phyloP scores from a whole-genome alignment of 2,797 vertebrate genomes.

The Caiman crocodilus region DNA sequence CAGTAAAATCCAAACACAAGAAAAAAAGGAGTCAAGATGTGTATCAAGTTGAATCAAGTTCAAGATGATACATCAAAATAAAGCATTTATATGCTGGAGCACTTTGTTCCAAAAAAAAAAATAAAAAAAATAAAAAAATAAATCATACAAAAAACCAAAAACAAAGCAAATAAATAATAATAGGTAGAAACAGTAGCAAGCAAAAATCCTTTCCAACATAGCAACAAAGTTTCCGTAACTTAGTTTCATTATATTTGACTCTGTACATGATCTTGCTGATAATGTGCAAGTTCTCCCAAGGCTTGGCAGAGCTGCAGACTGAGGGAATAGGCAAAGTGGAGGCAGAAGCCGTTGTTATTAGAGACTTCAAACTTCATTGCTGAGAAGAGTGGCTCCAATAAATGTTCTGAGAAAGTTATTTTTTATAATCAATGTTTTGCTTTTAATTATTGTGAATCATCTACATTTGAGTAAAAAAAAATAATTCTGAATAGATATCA shows the following conservation, averaged over 20 bases:
- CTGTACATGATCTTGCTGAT: not conserved
- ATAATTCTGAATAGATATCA: not conserved
- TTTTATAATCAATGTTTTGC: not conserved
- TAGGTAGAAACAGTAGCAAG: not conserved
- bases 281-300: fast-evolving
- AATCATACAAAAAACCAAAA: not conserved
- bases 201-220: not conserved
- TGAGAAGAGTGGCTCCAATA: not conserved
- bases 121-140: not conserved
- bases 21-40: not conserved
- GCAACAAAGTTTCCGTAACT: not conserved
- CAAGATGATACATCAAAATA: not conserved
- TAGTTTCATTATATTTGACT: not conserved
- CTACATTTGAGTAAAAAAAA: not conserved
- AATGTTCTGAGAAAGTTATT: not conserved
- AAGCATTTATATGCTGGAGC: not conserved
- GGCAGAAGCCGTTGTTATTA: not conserved
- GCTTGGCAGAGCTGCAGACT: not conserved
- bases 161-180: too few species aligned
- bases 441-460: not conserved
- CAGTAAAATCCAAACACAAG: not conserved
- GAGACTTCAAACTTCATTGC: not conserved
- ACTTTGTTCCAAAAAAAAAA: not conserved
- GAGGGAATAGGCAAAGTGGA: not conserved
- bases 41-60: not conserved